Evolutionary conservation across 2,113 vertebrate species (phyloP).

Genomic region (Orthonyx spaldingii): DNA sequence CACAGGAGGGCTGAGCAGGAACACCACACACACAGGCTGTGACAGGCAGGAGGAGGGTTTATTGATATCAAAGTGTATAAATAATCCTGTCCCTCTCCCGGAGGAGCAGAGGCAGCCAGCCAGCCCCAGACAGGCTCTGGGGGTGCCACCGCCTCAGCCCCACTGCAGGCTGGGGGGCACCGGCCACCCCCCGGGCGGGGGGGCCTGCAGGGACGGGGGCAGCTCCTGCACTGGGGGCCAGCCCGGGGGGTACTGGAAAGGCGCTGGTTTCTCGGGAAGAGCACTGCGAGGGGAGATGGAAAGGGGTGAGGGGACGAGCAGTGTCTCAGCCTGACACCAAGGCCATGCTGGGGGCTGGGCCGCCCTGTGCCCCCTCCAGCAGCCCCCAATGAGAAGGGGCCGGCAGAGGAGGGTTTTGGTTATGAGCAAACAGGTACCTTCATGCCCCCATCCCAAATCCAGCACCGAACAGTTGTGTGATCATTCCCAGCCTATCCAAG

Average conservation of each 20-base stretch:
- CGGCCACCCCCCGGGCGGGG: slow-evolving; percentile 60
- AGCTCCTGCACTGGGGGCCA: slow-evolving; percentile 78
- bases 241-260: slow-evolving; percentile 74
- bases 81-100: neutral
- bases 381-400: neutral
- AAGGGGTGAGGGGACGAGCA: neutral
- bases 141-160: slow-evolving; percentile 61
- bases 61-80: neutral
- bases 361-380: neutral
- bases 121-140: neutral
- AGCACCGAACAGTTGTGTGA: neutral
- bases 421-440: neutral
- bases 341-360: neutral
- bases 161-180: slow-evolving; percentile 68
- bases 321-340: neutral
- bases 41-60: accelerated
- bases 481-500: neutral
- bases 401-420: neutral
- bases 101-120: neutral
- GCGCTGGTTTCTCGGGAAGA: slow-evolving; percentile 12
- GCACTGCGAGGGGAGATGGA: slow-evolving; percentile 5
- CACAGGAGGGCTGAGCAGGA: neutral
- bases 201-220: slow-evolving; percentile 74
- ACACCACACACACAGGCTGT: neutral
- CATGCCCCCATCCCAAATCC: accelerated